phyloP scores from a whole-genome alignment of 2,113 vertebrate species.

The Corythornis madagascariensis region DNA sequence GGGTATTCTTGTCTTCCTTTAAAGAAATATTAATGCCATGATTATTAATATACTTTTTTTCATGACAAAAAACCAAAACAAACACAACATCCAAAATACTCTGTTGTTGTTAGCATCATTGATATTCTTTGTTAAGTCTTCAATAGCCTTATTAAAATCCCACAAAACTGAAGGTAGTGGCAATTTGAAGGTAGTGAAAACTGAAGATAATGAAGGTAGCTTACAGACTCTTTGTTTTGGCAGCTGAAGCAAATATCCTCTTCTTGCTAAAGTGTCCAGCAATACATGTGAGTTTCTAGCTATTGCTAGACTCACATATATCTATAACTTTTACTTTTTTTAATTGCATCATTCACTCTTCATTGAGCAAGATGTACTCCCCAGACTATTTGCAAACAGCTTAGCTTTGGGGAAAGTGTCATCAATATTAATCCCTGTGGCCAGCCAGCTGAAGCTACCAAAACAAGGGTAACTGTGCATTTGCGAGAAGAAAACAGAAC shows the following conservation, averaged over 20 bases:
- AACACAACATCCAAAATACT: neutral
- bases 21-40: neutral
- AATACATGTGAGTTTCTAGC: neutral
- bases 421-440: neutral
- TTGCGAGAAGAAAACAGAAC: neutral
- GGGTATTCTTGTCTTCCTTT: neutral
- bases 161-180: neutral
- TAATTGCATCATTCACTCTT: neutral
- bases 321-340: neutral
- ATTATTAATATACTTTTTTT: neutral
- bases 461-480: neutral
- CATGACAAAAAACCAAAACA: neutral
- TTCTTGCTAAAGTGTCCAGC: neutral
- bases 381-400: neutral
- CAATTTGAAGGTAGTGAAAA: no score
- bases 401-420: neutral
- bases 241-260: neutral
- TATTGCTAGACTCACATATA: neutral
- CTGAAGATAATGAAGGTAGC: no score
- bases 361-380: neutral
- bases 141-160: neutral
- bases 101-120: neutral
- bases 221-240: neutral
- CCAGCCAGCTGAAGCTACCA: neutral
- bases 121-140: neutral